phyloP scores from a whole-genome alignment of 2,888 invertebrate species.

The Drosophila nigricruria region DNA sequence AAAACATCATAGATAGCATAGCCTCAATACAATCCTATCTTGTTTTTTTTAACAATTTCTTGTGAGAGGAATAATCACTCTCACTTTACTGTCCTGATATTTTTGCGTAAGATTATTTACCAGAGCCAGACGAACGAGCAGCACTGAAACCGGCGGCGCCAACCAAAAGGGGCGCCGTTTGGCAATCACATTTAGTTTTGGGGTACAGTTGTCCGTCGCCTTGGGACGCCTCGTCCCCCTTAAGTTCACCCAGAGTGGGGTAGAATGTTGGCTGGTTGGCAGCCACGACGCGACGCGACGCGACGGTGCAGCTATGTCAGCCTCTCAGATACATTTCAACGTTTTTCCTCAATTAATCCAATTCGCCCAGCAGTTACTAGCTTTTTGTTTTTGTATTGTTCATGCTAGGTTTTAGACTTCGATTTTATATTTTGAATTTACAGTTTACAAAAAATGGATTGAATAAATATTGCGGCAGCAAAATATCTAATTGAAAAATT shows the following conservation, averaged over 20 bases:
- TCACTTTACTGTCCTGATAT: slow-evolving; percentile 30
- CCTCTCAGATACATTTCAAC: slow-evolving; percentile 20
- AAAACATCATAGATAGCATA: not conserved
- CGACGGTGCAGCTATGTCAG: slow-evolving; percentile 1
- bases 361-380: not conserved
- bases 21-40: not conserved
- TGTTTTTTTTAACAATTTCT: not conserved
- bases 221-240: not conserved
- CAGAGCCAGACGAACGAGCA: slow-evolving; percentile 16
- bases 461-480: not conserved
- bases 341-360: slow-evolving; percentile 21
- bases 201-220: slow-evolving; percentile 21
- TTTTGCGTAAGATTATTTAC: slow-evolving; percentile 43
- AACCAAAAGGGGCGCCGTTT: slow-evolving; percentile 65
- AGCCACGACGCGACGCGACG: not conserved
- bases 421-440: not conserved
- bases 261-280: slow-evolving; percentile 12
- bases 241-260: slow-evolving; percentile 15
- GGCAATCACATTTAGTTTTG: slow-evolving; percentile 73
- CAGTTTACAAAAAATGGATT: not conserved
- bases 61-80: slow-evolving; percentile 5
- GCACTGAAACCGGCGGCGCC: slow-evolving; percentile 45
- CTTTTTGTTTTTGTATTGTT: not conserved
- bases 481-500: not conserved
- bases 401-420: not conserved